Evolutionary conservation across 2,113 vertebrate genomes (phyloP).

Genomic region (Ptyas mucosa): DNA sequence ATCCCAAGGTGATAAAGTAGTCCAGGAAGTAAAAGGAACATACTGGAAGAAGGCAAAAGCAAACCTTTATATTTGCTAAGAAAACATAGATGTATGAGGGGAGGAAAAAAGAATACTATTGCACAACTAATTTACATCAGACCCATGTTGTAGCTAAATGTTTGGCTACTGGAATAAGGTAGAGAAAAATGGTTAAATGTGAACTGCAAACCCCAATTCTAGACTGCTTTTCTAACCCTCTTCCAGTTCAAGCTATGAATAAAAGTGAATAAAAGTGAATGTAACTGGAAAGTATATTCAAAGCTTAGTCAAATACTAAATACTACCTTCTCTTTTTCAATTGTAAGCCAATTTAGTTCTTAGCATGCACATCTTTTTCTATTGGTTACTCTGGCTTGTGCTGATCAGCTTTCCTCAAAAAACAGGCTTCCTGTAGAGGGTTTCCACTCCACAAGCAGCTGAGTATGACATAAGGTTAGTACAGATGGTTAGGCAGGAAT

Average conservation of each 20-base stretch:
- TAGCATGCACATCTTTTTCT: neutral
- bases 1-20: neutral
- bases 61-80: neutral
- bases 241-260: neutral
- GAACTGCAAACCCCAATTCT: neutral
- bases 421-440: neutral
- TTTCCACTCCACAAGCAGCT: neutral
- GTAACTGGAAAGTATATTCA: neutral
- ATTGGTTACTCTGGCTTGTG: neutral
- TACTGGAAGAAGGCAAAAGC: neutral
- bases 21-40: neutral
- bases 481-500: neutral
- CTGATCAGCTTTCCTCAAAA: neutral
- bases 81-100: neutral
- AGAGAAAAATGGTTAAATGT: neutral
- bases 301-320: neutral
- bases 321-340: neutral
- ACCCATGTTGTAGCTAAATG: neutral
- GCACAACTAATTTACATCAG: neutral
- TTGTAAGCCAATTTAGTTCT: neutral
- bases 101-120: neutral
- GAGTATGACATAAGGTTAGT: constrained; percentile 7
- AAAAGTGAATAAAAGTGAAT: neutral
- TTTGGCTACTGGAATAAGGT: neutral
- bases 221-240: neutral